Percentiles rank a stretch among this genome's conserved stretches.
Evolutionary conservation across 2,113 vertebrate genomes (phyloP).

Genomic region (Bubo bubo): DNA sequence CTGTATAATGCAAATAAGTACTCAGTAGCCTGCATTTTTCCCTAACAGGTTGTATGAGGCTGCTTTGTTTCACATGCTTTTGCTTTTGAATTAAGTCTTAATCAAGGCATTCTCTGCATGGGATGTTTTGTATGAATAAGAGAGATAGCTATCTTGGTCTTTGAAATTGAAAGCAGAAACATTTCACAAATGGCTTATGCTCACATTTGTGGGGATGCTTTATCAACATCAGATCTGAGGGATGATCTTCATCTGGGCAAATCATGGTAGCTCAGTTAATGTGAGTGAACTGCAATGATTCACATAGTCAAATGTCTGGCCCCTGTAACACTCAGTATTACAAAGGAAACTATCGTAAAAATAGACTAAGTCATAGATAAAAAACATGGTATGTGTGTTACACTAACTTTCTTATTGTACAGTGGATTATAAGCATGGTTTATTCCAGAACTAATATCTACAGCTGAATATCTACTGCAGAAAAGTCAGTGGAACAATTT

Average conservation of each 20-base stretch:
- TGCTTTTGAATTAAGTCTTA: conserved; percentile 9
- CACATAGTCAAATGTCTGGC: neutral
- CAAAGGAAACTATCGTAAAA: neutral
- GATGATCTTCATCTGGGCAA: neutral
- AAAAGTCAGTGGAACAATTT: neutral
- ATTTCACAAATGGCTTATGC: neutral
- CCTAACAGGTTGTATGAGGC: neutral
- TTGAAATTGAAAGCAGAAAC: neutral
- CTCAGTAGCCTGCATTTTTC: neutral
- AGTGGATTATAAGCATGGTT: neutral
- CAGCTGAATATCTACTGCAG: neutral
- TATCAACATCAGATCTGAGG: neutral
- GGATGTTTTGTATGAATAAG: neutral
- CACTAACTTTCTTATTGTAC: neutral
- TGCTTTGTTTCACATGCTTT: neutral
- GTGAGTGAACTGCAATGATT: neutral
- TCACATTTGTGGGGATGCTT: neutral
- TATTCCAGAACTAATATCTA: neutral
- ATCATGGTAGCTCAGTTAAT: neutral
- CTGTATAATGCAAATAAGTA: neutral
- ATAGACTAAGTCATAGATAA: neutral
- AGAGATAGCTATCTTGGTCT: neutral
- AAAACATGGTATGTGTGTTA: neutral
- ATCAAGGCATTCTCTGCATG: neutral
- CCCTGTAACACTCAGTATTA: neutral